These are phyloP conservation scores for Aleiodes alternator DNA, from an alignment of 2,888 invertebrate genomes.

Conservation along the genomic window DNA sequence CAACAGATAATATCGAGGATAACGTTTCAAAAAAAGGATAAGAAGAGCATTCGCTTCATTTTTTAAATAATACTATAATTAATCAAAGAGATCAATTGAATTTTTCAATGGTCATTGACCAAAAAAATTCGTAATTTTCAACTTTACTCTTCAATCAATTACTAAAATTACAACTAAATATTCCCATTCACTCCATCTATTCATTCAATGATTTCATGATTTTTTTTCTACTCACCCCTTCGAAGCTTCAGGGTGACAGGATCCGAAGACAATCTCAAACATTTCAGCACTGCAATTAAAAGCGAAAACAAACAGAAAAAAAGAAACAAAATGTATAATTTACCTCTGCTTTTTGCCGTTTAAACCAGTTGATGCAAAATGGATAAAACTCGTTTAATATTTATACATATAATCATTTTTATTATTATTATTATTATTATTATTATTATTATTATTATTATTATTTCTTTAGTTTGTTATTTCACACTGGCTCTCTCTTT, in stretches of 20 bases:
- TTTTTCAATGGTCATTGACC: too few species aligned
- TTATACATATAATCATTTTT: background rate
- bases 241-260: slow-evolving; percentile 92
- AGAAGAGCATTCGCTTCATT: too few species aligned
- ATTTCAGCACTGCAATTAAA: slow-evolving; percentile 90
- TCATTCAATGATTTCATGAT: background rate
- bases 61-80: too few species aligned
- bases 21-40: background rate
- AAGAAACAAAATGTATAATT: slow-evolving; percentile 31
- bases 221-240: slow-evolving; percentile 83
- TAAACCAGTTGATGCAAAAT: background rate
- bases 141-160: too few species aligned
- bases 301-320: slow-evolving; percentile 56
- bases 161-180: too few species aligned
- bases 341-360: background rate
- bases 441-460: background rate
- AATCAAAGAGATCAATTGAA: too few species aligned
- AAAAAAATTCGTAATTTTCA: too few species aligned
- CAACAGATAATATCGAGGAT: background rate
- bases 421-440: slow-evolving; percentile 7
- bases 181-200: background rate
- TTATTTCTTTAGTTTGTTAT: background rate
- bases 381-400: slow-evolving; percentile 1
- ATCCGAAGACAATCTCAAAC: slow-evolving; percentile 92
- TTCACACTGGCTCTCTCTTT: background rate